Base-by-base conservation (phyloP, 2,113 vertebrate species). In the Proteles cristata region DNA sequence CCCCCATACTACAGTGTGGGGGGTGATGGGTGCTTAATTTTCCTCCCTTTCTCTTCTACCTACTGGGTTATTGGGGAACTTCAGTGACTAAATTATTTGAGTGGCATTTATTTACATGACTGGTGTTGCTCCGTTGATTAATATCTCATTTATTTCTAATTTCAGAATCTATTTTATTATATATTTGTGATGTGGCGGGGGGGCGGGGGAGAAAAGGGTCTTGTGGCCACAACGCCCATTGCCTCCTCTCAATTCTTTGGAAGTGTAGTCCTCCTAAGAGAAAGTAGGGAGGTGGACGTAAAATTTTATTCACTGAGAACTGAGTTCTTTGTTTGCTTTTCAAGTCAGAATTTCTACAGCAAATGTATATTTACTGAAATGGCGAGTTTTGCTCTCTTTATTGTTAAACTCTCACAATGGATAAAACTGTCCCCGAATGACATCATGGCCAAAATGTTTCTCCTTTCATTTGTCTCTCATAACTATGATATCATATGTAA, bases 121-220 rank as follows among this genome's bases (percentile, higher is more conserved):
- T 86, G 28, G 92, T 94, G 91, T 96, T 95, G 97, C 96, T 97
- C 63, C 96, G 79, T 14, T 82, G 96, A 98, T 97, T 92, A 69
- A 95, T 97, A 97, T 93, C 96, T 92, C 79, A 97, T 98, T 61
- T 94, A 96, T 98, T 98, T 97, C 96, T 97, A 88, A 98, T 98
- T 97, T 98, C 66, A 35, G 98, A 88, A 79, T 95, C 39, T 16
- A 92, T 96, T 95, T 96, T 28, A 0, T 97, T 96, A 58, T 16
- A 96, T 97, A 98, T 97, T 95, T 33, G 92, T 90, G 81, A 90
- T 96, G 65, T 7, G 58, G 19, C 5, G 58, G 7, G 58, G 58
- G 19, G 19, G 58, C 0, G 55, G 19, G 7, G 19, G 58, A 23
- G 55, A 61, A 97, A 71, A 4, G 81, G 15, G 43, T 15, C 77